Evolutionary conservation across 23 tunicate species (phyloP).

Genomic region (Styela clava): DNA sequence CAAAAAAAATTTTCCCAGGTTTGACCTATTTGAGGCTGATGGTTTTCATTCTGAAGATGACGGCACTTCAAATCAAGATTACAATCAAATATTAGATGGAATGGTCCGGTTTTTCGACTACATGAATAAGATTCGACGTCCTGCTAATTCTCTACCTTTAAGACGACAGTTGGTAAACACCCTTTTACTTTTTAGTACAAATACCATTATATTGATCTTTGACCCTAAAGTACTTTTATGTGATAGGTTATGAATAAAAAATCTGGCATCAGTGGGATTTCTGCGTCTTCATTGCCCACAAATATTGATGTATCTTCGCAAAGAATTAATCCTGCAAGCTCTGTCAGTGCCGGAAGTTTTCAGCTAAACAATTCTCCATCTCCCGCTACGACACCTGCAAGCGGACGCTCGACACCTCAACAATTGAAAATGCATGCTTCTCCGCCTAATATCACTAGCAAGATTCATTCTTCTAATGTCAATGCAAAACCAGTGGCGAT

Average conservation of each 20-base stretch:
- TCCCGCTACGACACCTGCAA: constrained; percentile 38
- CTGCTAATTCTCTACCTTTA: background rate
- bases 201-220: too few species aligned
- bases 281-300: background rate
- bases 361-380: constrained; percentile 23
- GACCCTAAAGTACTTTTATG: too few species aligned
- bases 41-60: background rate
- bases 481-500: background rate
- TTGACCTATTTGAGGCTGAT: constrained; percentile 13
- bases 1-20: constrained; percentile 15
- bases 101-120: constrained; percentile 23
- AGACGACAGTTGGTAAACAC: background rate
- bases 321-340: background rate
- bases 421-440: constrained; percentile 7
- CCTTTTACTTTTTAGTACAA: background rate
- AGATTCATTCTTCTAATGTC: background rate
- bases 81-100: background rate
- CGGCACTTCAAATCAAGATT: background rate
- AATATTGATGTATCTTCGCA: background rate
- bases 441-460: background rate
- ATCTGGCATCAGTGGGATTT: background rate
- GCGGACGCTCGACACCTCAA: constrained; percentile 57
- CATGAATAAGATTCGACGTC: constrained; percentile 13
- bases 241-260: background rate
- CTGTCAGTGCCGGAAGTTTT: background rate